A percentile compares a stretch with the other conserved stretches of the same genome.
Evolutionary conservation across 2,888 invertebrate species (phyloP).

Genomic region (Melanostoma scalare): DNA sequence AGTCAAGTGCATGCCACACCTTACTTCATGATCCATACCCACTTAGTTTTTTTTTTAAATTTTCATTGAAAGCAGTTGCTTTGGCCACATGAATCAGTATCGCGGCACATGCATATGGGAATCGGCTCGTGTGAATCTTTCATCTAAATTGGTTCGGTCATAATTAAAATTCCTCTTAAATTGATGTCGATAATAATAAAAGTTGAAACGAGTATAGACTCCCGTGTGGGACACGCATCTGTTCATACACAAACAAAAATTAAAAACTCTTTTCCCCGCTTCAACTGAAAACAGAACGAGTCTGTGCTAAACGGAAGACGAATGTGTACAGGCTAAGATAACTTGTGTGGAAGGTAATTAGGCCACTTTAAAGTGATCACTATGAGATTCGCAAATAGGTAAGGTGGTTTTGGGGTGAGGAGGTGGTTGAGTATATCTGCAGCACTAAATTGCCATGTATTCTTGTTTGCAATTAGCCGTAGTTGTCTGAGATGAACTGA

Average conservation of each 20-base stretch:
- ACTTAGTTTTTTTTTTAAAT: neutral
- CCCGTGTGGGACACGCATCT: constrained; percentile 42
- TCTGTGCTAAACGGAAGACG: neutral
- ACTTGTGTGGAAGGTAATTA: constrained; percentile 7
- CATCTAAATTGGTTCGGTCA: constrained; percentile 39
- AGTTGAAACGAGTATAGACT: constrained; percentile 1
- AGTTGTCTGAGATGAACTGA: too few species aligned
- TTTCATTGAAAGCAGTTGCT: neutral
- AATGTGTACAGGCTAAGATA: neutral
- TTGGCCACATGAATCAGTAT: constrained; percentile 10
- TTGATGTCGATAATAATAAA: constrained; percentile 26
- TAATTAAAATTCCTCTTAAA: constrained; percentile 56
- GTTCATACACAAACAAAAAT: neutral
- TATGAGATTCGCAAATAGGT: neutral
- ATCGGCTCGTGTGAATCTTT: constrained; percentile 60
- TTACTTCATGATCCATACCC: constrained; percentile 8
- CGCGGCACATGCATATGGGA: constrained; percentile 32
- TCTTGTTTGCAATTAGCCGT: too few species aligned
- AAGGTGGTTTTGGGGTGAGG: too few species aligned
- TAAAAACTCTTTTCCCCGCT: neutral
- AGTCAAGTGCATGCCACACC: constrained; percentile 43
- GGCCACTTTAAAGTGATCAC: neutral
- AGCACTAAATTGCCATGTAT: too few species aligned
- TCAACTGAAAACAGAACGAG: neutral
- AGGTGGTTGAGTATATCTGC: too few species aligned